Evolutionary conservation across 2,888 invertebrate genomes (phyloP).

Genomic region (Tillus elongatus): DNA sequence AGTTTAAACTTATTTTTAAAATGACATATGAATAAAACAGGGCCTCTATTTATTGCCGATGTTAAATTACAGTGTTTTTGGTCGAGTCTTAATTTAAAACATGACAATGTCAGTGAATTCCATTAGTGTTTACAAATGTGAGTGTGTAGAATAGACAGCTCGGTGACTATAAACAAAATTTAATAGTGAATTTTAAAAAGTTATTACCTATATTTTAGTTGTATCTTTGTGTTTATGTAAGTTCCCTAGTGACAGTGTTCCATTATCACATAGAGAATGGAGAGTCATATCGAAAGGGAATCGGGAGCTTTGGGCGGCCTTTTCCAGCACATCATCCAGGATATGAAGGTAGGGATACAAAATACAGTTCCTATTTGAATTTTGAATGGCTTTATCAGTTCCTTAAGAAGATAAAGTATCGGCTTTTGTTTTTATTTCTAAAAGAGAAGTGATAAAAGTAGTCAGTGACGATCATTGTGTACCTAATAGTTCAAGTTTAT

Average conservation of each 20-base stretch:
- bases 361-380: too few relatives aligned
- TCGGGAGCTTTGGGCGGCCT: slow-evolving; percentile 85
- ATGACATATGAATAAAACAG: not conserved
- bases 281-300: slow-evolving; percentile 66
- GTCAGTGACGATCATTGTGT: too few relatives aligned
- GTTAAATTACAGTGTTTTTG: not conserved
- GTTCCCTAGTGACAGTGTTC: too few relatives aligned
- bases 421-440: too few relatives aligned
- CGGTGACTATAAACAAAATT: not conserved
- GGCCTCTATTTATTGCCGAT: not conserved
- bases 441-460: too few relatives aligned
- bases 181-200: too few relatives aligned
- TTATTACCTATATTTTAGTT: too few relatives aligned
- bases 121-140: not conserved
- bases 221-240: too few relatives aligned
- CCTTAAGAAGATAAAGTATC: too few relatives aligned
- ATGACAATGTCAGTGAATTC: not conserved
- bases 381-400: too few relatives aligned
- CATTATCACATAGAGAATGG: slow-evolving; percentile 45
- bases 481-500: too few relatives aligned
- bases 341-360: slow-evolving; percentile 86
- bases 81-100: not conserved
- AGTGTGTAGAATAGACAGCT: slow-evolving; percentile 1
- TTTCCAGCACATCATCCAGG: slow-evolving; percentile 90
- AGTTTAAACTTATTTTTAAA: not conserved